A percentile compares a stretch with the other conserved stretches of the same genome.
Conservation (phyloP, 1,140 invertebrate species). For the Elysia chlorotica region DNA sequence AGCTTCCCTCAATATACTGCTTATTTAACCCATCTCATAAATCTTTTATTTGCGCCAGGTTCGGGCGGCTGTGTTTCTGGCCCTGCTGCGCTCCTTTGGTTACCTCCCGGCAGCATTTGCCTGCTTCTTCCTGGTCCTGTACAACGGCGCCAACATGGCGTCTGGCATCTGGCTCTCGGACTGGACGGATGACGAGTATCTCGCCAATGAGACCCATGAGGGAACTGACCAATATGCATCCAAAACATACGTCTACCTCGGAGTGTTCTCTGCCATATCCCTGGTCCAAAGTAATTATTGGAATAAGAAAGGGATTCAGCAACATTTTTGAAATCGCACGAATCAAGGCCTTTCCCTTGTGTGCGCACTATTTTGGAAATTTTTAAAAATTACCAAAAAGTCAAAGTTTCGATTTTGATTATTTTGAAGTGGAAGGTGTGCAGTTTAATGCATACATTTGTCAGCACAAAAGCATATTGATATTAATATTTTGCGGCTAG, state of each 20-base stretch:
- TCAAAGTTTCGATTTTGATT: too few species aligned
- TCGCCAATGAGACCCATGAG: constrained; percentile 13
- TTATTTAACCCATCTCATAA: too few species aligned
- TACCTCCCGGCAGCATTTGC: constrained; percentile 73
- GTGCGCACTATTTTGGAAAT: too few species aligned
- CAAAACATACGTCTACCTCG: constrained; percentile 21
- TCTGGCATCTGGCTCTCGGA: constrained; percentile 25
- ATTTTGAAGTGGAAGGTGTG: too few species aligned
- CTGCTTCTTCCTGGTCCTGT: constrained; percentile 78
- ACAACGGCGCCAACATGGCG: constrained; percentile 45
- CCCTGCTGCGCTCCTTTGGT: constrained; percentile 87
- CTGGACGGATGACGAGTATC: constrained; percentile 27
- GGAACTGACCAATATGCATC: constrained; percentile 5
- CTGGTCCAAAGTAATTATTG: constrained; percentile 28
- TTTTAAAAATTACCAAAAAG: too few species aligned
- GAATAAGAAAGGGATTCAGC: too few species aligned
- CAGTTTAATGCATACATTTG: too few species aligned
- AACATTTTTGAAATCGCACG: too few species aligned
- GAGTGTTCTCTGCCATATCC: constrained; percentile 19
- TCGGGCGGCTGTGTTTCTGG: constrained; percentile 83
- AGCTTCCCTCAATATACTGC: too few species aligned
- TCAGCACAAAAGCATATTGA: too few species aligned
- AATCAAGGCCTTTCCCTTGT: too few species aligned
- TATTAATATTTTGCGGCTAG: too few species aligned
- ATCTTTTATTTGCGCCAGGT: constrained; percentile 69